Conservation (phyloP, 2,113 vertebrate species). For the Odocoileus hemionus region DNA sequence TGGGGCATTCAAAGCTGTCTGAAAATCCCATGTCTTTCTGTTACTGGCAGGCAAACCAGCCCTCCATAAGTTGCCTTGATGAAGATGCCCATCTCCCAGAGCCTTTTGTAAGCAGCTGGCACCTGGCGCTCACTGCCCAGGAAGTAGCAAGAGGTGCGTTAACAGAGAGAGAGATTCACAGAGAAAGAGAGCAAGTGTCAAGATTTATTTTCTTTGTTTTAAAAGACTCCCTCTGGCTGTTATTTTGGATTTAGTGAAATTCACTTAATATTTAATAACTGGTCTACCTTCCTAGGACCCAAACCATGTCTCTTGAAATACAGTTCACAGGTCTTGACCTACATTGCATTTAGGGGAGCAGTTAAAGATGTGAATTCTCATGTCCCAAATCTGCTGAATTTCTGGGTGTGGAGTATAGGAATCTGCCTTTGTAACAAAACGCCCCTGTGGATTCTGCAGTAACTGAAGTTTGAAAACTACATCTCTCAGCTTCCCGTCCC, state of each 20-base stretch:
- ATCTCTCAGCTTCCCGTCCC: background rate
- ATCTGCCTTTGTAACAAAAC: background rate
- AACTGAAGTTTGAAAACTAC: background rate
- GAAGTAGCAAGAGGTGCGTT: background rate
- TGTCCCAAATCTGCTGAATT: background rate
- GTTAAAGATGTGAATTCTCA: background rate
- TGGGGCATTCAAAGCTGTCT: background rate
- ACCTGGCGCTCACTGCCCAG: background rate
- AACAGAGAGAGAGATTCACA: background rate
- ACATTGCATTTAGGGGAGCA: background rate
- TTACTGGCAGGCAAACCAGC: background rate
- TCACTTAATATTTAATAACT: background rate
- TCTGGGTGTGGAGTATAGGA: background rate
- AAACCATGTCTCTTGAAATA: background rate
- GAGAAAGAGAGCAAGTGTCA: background rate
- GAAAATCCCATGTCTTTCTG: background rate
- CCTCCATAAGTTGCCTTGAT: background rate
- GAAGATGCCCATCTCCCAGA: background rate
- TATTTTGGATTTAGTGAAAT: constrained; percentile 22
- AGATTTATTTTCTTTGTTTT: background rate
- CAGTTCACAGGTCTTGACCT: background rate
- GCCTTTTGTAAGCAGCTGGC: background rate
- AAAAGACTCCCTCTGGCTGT: constrained; percentile 19
- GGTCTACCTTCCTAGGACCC: background rate
- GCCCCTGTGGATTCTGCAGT: background rate